Conservation (phyloP, 2,113 vertebrate genomes). For the Uropsilus gracilis region DNA sequence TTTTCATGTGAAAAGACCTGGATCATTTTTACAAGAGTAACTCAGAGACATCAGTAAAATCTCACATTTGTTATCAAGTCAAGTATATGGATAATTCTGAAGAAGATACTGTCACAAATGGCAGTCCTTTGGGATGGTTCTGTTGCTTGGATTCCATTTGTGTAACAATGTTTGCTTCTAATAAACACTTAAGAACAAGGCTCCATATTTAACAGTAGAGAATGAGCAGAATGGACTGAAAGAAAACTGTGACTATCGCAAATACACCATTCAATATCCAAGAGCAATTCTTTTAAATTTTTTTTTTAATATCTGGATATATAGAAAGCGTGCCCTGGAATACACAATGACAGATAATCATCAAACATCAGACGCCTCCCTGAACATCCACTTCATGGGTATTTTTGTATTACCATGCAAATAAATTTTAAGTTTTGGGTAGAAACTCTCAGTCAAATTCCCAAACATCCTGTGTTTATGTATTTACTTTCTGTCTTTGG, state of each 20-base stretch:
- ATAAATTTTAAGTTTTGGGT: not conserved
- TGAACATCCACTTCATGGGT: not conserved
- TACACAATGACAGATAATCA: not conserved
- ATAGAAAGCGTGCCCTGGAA: not conserved
- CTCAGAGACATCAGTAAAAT: not conserved
- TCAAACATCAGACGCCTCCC: not conserved
- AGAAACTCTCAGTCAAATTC: slow-evolving; percentile 34
- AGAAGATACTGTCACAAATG: not conserved
- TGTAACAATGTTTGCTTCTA: not conserved
- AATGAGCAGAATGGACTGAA: not conserved
- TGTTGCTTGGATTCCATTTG: not conserved
- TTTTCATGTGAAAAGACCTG: fast-evolving
- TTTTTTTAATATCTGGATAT: not conserved
- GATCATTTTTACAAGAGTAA: not conserved
- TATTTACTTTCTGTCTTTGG: slow-evolving; percentile 37
- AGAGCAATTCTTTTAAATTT: not conserved
- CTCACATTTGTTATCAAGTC: not conserved
- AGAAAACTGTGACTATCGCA: not conserved
- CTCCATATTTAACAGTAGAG: not conserved
- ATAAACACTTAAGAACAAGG: slow-evolving; percentile 25
- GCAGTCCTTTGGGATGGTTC: not conserved
- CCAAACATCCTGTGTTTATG: not conserved
- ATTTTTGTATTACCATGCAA: not conserved
- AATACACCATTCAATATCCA: not conserved
- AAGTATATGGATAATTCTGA: not conserved